These are phyloP conservation scores for Thamnaconus septentrionalis DNA, from an alignment of 2,113 vertebrate species.

Conservation along the genomic window DNA sequence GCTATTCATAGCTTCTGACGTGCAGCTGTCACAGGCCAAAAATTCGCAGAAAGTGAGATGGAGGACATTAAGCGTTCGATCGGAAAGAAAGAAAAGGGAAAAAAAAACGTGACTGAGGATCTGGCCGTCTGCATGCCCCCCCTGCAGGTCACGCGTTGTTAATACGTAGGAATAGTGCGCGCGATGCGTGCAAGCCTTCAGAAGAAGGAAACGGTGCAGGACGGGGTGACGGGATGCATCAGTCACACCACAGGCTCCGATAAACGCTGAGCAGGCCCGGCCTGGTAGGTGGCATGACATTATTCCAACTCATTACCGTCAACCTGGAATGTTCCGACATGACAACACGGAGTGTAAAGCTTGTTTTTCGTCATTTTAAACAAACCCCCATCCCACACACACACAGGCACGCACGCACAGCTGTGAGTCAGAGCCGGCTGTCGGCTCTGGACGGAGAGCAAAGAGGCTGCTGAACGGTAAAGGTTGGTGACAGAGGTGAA, in stretches of 20 bases:
- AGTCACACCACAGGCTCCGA: slow-evolving; percentile 42
- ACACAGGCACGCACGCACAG: background rate
- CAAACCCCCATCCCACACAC: too few species aligned
- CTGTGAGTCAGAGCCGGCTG: slow-evolving; percentile 18
- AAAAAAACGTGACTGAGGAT: too few species aligned
- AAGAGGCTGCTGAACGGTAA: slow-evolving; percentile 26
- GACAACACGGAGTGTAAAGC: slow-evolving; percentile 40
- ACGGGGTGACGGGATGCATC: slow-evolving; percentile 39
- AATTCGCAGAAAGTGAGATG: slow-evolving; percentile 35
- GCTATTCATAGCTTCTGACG: slow-evolving; percentile 58
- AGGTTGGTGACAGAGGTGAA: slow-evolving; percentile 1
- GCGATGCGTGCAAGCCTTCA: slow-evolving; percentile 5
- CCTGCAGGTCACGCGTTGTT: background rate
- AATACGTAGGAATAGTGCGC: slow-evolving; percentile 36
- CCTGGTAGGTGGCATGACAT: slow-evolving; percentile 53
- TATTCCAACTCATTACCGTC: slow-evolving; percentile 55
- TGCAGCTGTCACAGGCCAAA: slow-evolving; percentile 33
- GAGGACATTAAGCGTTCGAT: slow-evolving; percentile 31
- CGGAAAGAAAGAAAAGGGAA: too few species aligned
- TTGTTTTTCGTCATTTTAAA: slow-evolving; percentile 53
- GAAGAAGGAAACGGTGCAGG: background rate
- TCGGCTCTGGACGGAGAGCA: slow-evolving; percentile 14
- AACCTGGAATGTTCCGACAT: slow-evolving; percentile 46
- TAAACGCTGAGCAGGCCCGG: slow-evolving; percentile 41
- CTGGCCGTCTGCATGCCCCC: too few species aligned